Evolutionary conservation across 2,888 invertebrate species (phyloP), one percentile per base, ranked within the genome.

Genomic region (Orthosia incerta): DNA sequence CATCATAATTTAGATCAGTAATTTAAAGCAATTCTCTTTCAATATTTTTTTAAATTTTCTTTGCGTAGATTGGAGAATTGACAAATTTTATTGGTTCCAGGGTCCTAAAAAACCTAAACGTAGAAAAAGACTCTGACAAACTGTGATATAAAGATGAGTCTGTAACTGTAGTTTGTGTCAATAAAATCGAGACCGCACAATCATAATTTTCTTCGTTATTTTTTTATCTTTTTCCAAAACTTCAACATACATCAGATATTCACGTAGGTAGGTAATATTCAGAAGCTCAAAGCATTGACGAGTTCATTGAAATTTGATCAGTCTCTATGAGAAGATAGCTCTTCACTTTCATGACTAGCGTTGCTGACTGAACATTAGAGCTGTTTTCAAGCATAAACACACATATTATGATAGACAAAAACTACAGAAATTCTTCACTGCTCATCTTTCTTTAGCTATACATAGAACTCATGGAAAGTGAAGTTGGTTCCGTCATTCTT

Each of bases 11-110:
- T 74, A 56, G 16, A 50, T 4, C 4, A 2, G 39, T 39, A 18
- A 15, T 61, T 23, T n/a, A 23, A 26, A 15, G 7, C 23, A 18
- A 31, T 3, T 20, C n/a, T 5, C 48, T n/a, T 46, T 12, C n/a
- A 15, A 23, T 12, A 15, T 11, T 55, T n/a, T 16, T 20, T 16
- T 45, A 20, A 45, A 45, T 45, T 45, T 20, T 60, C 20, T 45
- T 45, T 48, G 26, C 73, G 66, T 74, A 61, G 61, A 67, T 71
- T 68, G 56, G 66, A 63, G 66, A 56, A 81, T 75, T 85, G 67
- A 85, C 75, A 74, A 53, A 63, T 75, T 82, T 82, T 80, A 68
- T 84, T 88, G 79, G 70, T 88, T 86, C 67, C 88, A 88, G 86
- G 80, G 64, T 46, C 26, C 57, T 74, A 66, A 75, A 62, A 16